Conservation (phyloP, 37 sponge, comb jelly and placozoan species). For the Crambe crambe region DNA sequence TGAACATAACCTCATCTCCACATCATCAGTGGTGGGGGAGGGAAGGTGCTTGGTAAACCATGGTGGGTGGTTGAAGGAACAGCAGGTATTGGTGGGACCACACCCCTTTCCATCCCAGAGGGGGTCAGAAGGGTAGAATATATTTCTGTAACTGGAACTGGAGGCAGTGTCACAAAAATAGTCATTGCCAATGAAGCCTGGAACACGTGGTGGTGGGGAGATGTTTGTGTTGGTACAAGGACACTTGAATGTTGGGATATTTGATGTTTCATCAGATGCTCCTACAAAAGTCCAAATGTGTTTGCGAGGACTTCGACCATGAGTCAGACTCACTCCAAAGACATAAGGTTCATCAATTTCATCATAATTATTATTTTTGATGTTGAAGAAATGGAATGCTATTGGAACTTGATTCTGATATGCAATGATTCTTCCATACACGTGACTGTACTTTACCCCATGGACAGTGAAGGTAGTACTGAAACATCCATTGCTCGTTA, state of each 20-base stretch:
- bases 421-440: conserved; percentile 34
- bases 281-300: conserved; percentile 47
- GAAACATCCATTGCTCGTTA: background rate
- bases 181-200: conserved; percentile 16
- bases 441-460: conserved; percentile 1
- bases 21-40: background rate
- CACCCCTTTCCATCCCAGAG: conserved; percentile 52
- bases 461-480: background rate
- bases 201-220: background rate
- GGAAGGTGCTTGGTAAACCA: background rate
- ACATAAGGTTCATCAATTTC: conserved; percentile 19
- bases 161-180: conserved; percentile 45
- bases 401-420: conserved; percentile 8
- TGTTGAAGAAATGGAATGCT: conserved; percentile 12
- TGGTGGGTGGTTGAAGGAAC: conserved; percentile 14
- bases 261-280: background rate
- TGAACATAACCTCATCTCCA: conserved; percentile 3
- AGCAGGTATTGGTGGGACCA: conserved; percentile 9
- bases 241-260: background rate
- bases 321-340: conserved; percentile 41
- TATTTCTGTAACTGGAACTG: too few species aligned
- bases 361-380: too few species aligned
- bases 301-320: conserved; percentile 24
- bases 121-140: conserved; percentile 17
- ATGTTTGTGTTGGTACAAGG: background rate